Base-by-base conservation (phyloP, 2,888 invertebrate genomes). In the Drosophila robusta region DNA sequence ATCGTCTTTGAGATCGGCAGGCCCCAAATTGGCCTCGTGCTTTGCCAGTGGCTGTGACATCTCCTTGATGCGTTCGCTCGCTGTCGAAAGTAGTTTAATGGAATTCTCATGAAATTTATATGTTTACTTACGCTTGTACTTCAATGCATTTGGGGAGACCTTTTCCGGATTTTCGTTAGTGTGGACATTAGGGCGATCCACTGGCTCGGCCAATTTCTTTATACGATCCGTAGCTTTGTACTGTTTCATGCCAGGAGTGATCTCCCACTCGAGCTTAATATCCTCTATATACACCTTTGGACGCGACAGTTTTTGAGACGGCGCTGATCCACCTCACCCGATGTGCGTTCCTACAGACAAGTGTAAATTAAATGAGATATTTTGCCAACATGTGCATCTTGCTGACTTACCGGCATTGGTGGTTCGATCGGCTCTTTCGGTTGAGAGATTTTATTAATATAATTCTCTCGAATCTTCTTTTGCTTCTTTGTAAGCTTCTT, bases 1-100 rank as follows among this genome's bases (percentile, higher is more conserved):
- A 90, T 94, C 93, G 39, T 92, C 93, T 72, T 93, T 93, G 4
- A 92, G 74, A 56, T 93, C 93, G 8, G 89, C 89, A 11, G 92
- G 90, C 1, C 86, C 90, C 49, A 90, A 89, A 49, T 75, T 87
- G 12, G 70, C 78, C 4, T 85, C 89, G n/a, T 90, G 90, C 38
- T 75, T 71, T 0, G 79, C 74, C 36, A 80, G 64, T 0, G 90
- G 80, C 26, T 80, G 76, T 2, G 91, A 68, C 60, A 92, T 74
- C 58, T 86, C 80, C 34, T 72, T 66, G 8, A 87, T 88, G 38
- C 91, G 89, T 16, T 75, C 63, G 5, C 85, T 78, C 52, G 91
- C 90, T 90, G 42, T 24, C 22, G 0, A 16, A 2, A 39, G 8
- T 22, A 4, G 29, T 5, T 18, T n/a, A 9, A 4, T 12, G 34